phyloP scores from a whole-genome alignment of 2,113 vertebrate species.

The Setophaga petechia region DNA sequence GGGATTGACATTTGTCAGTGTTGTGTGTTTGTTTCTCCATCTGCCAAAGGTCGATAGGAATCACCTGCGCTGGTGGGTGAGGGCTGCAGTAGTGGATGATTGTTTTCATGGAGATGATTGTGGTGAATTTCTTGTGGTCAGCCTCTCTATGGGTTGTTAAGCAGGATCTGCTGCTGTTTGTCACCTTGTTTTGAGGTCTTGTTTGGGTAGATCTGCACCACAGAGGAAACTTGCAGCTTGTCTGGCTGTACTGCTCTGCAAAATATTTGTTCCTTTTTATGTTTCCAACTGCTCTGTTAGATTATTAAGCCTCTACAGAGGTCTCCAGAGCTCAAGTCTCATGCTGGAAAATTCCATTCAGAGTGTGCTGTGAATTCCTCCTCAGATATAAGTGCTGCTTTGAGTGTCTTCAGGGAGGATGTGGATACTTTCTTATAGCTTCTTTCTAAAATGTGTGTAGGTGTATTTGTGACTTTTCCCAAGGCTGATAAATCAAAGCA shows the following conservation, averaged over 20 bases:
- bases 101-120: not conserved
- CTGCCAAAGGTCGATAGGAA: not conserved
- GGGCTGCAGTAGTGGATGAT: not conserved
- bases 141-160: not conserved
- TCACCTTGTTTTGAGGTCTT: not conserved
- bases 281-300: not conserved
- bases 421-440: not conserved
- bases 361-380: not conserved
- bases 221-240: not conserved
- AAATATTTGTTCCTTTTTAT: not conserved
- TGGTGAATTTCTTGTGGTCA: not conserved
- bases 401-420: not conserved
- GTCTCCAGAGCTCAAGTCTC: not conserved
- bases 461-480: constrained; percentile 14
- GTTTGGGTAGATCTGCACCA: not conserved
- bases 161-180: not conserved
- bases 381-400: not conserved
- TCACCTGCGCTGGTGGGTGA: not conserved
- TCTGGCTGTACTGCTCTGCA: not conserved
- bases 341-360: not conserved
- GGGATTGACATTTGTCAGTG: not conserved
- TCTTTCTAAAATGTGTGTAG: not conserved
- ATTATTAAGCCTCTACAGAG: not conserved
- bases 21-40: not conserved
- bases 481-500: not conserved